These are phyloP conservation scores for Cylindroiulus punctatus DNA, from an alignment of 2,888 invertebrate genomes.

Conservation along the genomic window DNA sequence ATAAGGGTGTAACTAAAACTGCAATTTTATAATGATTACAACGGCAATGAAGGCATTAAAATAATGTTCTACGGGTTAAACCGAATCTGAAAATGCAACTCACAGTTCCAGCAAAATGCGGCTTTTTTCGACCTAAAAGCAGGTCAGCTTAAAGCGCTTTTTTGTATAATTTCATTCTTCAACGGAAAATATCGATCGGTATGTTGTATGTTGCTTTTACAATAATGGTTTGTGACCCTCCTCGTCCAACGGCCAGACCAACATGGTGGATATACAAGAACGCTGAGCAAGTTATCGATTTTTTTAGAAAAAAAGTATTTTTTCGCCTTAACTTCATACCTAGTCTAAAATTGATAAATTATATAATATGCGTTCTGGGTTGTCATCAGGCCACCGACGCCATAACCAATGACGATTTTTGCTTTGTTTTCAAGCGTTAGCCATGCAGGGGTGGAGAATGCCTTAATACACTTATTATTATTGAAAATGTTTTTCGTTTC, in stretches of 20 bases:
- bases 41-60: no score
- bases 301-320: constrained; percentile 31
- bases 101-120: background rate
- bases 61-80: background rate
- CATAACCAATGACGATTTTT: constrained; percentile 28
- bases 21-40: no score
- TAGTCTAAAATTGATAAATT: constrained; percentile 47
- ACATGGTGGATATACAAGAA: constrained; percentile 26
- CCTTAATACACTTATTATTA: constrained; percentile 14
- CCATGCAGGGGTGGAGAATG: background rate
- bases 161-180: constrained; percentile 46
- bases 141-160: constrained; percentile 4
- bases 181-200: constrained; percentile 45
- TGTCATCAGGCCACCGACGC: constrained; percentile 29
- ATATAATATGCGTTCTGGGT: constrained; percentile 39
- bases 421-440: background rate
- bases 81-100: background rate
- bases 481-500: constrained; percentile 31
- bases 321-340: background rate
- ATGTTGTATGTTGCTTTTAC: constrained; percentile 36
- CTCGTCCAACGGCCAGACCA: constrained; percentile 19
- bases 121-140: background rate
- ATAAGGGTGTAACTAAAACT: no score
- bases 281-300: constrained; percentile 25
- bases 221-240: constrained; percentile 46